Evolutionary conservation across 2,113 vertebrate genomes (phyloP).

Genomic region (Electrona antarctica): DNA sequence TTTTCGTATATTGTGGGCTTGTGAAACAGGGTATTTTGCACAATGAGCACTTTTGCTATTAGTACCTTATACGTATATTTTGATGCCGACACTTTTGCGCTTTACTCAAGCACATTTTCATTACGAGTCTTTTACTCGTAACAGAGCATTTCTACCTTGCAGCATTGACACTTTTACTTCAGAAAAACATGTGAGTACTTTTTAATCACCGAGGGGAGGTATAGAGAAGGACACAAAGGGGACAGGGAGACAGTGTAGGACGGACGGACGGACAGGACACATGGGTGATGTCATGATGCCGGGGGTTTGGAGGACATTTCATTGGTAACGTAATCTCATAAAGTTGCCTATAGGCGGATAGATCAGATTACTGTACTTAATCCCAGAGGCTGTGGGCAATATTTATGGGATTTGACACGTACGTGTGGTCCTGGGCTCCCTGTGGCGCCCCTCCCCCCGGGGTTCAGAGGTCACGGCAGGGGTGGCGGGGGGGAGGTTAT

Average conservation of each 20-base stretch:
- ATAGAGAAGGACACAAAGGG: neutral
- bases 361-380: constrained; percentile 43
- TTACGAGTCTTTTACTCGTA: too few species aligned
- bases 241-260: neutral
- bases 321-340: constrained; percentile 51
- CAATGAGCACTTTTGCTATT: too few species aligned
- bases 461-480: constrained; percentile 16
- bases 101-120: too few species aligned
- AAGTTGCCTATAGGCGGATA: constrained; percentile 50
- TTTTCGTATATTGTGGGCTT: too few species aligned
- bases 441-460: too few species aligned
- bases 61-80: too few species aligned
- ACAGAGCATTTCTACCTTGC: too few species aligned
- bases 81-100: too few species aligned
- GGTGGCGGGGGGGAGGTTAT: neutral
- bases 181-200: too few species aligned
- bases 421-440: constrained; percentile 9
- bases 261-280: neutral
- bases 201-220: too few species aligned
- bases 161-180: too few species aligned
- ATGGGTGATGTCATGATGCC: neutral
- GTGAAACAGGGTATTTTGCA: too few species aligned
- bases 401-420: constrained; percentile 51
- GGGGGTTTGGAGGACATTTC: constrained; percentile 1
- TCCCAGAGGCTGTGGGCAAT: constrained; percentile 26